phyloP scores from a whole-genome alignment of 2,113 vertebrate genomes.

The Oenanthe melanoleuca region DNA sequence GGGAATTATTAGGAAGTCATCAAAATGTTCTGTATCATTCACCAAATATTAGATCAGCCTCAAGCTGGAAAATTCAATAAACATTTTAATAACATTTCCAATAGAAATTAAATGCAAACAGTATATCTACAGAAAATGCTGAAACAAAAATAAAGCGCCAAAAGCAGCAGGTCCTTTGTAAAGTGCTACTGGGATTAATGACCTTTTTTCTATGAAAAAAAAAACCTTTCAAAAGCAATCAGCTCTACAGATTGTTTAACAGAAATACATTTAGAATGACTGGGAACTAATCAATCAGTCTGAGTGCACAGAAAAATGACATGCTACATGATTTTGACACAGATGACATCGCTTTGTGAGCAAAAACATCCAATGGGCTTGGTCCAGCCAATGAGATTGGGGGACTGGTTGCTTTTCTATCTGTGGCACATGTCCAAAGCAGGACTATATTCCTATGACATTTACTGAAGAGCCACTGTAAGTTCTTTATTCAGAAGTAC shows the following conservation, averaged over 20 bases:
- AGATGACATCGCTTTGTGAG: background rate
- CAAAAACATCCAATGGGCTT: background rate
- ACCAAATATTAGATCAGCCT: background rate
- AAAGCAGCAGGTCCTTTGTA: background rate
- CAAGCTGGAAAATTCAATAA: background rate
- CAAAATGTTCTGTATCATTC: background rate
- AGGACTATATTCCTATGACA: background rate
- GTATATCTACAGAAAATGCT: background rate
- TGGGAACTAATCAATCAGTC: slow-evolving; percentile 41
- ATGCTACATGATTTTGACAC: slow-evolving; percentile 1
- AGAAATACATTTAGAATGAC: background rate
- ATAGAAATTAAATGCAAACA: background rate
- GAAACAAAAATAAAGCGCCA: background rate
- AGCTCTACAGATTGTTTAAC: slow-evolving; percentile 12
- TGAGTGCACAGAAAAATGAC: background rate
- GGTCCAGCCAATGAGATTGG: background rate
- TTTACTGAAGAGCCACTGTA: background rate
- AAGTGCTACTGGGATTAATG: background rate
- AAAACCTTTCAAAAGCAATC: background rate
- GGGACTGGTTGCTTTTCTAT: background rate
- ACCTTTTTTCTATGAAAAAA: background rate
- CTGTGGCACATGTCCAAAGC: background rate
- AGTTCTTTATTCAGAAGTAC: background rate
- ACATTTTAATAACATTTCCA: background rate
- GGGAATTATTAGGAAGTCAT: background rate